Percentiles rank a stretch among this genome's conserved stretches.
phyloP scores from a whole-genome alignment of 2,797 vertebrate species.

The Peromyscus attwateri region DNA sequence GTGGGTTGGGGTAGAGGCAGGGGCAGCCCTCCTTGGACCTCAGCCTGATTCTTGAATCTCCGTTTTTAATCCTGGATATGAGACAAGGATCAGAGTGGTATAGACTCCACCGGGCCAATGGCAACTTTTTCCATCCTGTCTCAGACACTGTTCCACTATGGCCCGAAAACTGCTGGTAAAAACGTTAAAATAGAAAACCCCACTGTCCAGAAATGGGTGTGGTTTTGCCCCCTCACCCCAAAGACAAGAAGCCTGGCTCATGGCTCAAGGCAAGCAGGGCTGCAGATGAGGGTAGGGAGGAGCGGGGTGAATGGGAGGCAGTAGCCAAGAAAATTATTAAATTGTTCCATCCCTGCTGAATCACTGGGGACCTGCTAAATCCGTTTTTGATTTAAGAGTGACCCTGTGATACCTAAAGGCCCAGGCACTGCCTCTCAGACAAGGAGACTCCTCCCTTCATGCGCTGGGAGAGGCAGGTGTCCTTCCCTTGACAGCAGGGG shows the following conservation, averaged over 20 bases:
- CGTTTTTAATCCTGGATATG: not conserved
- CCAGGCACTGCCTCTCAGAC: not conserved
- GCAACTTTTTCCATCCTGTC: not conserved
- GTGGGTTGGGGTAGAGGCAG: not conserved
- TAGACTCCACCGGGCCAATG: not conserved
- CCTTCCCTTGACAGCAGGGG: not conserved
- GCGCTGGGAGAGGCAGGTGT: not conserved
- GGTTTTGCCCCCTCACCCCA: not conserved
- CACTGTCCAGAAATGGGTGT: not conserved
- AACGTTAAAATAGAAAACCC: conserved; percentile 37
- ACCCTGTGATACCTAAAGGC: conserved; percentile 24
- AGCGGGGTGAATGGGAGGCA: not conserved
- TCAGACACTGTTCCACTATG: not conserved
- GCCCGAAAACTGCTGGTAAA: not conserved
- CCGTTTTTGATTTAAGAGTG: conserved; percentile 77
- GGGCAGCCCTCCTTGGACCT: not conserved
- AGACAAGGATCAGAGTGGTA: not conserved
- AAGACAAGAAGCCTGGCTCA: not conserved
- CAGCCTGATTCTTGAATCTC: not conserved
- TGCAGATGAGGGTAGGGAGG: not conserved
- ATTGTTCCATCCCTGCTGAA: conserved; percentile 57
- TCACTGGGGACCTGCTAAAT: conserved; percentile 68
- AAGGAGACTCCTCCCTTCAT: not conserved
- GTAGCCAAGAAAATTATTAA: conserved; percentile 65
- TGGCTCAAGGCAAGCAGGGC: not conserved